Evolutionary conservation across 2,888 invertebrate species (phyloP), one percentile per base, ranked within the genome.

Genomic region (Drosophila tripunctata): DNA sequence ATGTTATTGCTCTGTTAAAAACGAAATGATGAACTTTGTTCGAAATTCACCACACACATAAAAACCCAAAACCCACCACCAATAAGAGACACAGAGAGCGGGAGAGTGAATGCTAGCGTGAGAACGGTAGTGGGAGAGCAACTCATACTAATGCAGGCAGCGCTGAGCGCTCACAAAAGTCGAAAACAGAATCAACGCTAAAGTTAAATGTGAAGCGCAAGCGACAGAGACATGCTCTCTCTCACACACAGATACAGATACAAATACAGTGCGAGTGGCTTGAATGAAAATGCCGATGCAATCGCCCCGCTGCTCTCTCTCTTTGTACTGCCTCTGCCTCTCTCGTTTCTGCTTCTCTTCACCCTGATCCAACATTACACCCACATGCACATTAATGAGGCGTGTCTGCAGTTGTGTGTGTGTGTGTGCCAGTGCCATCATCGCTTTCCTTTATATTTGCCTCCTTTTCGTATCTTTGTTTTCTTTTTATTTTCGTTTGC

Each of bases 231-330:
- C 70, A 45, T 35, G 38, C 58, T 47, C 66, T 69, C 81, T 47
- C 62, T 45, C 73, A 56, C 48, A 52, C 68, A 58, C 62, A 60
- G 24, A 17, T 24, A 19, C 33, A 35, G 35, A 19, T 30, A 21
- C 58, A 56, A 19, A 44, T 48, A 45, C 41, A 50, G 44, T 30
- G 63, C 82, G 58, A 63, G 61, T 24, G 57, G 68, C 85, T 88
- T 87, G 89, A 88, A 88, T 88, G 87, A 88, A 88, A 88, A 88
- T 88, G 78, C 88, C 88, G 89, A 88, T 88, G 89, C 88, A 88
- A 77, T 87, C 74, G 67, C 22, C n/a, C 33, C 55, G 55, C 69
- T 69, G 33, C 68, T 78, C 67, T 72, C 58, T 63, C 68, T 78
- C 67, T 72, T 61, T 63, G 33, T 40, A 17, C 55, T 36, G 44